Percentiles rank a stretch among this genome's conserved stretches.
Evolutionary conservation across 2,797 vertebrate genomes (phyloP).

Genomic region (Chaetodon trifasciatus): DNA sequence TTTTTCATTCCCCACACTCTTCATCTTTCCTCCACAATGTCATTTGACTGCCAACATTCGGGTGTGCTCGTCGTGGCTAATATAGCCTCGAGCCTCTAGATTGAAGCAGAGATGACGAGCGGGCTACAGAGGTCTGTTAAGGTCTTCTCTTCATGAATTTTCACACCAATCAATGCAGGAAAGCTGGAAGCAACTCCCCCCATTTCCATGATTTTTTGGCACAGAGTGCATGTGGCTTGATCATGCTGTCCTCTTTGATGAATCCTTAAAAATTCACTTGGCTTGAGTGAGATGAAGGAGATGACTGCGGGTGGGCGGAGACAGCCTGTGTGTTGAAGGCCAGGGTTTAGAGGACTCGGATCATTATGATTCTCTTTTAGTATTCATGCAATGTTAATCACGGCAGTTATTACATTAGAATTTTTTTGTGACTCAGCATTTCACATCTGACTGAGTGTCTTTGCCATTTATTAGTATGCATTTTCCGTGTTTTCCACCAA

Average conservation of each 20-base stretch:
- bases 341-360: neutral
- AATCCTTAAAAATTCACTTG: conserved; percentile 32
- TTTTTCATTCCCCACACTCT: neutral
- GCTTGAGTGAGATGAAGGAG: conserved; percentile 24
- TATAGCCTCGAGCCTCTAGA: neutral
- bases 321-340: conserved; percentile 1
- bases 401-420: neutral
- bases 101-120: neutral
- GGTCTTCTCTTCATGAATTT: neutral
- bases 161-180: conserved; percentile 1
- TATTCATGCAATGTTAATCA: conserved; percentile 13
- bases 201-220: conserved; percentile 33
- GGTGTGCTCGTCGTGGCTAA: neutral
- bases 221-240: neutral
- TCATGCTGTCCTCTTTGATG: conserved; percentile 10
- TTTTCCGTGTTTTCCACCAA: conserved; percentile 10
- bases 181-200: neutral
- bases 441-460: conserved; percentile 19
- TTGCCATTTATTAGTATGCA: conserved; percentile 29
- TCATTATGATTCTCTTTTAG: conserved; percentile 18
- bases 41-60: neutral
- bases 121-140: neutral
- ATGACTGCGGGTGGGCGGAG: neutral
- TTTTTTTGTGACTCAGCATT: conserved; percentile 31
- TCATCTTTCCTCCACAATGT: neutral